Conservation (phyloP, 2,113 vertebrate species). For the Cinclus mexicanus region DNA sequence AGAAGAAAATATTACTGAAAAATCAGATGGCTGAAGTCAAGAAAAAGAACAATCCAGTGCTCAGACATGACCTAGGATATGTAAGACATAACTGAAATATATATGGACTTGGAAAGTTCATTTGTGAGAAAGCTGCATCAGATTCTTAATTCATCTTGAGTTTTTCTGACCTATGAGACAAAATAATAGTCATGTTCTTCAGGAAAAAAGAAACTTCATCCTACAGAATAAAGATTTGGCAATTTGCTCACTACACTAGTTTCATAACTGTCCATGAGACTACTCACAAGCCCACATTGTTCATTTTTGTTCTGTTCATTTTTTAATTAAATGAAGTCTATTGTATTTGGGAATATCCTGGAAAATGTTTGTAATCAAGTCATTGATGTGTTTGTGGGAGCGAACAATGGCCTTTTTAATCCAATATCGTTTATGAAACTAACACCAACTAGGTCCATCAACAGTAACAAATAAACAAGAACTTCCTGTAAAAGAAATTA, state of each 20-base stretch:
- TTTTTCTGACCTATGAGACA: background rate
- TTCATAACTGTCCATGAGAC: background rate
- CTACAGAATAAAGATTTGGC: background rate
- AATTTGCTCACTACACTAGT: background rate
- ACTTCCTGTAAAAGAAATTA: background rate
- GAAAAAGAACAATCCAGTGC: background rate
- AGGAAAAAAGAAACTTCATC: background rate
- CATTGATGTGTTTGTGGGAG: background rate
- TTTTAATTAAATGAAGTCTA: constrained; percentile 23
- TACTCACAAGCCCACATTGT: background rate
- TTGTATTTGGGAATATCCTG: constrained; percentile 7
- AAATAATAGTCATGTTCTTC: background rate
- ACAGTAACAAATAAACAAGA: background rate
- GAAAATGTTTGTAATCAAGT: background rate
- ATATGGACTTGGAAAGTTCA: background rate
- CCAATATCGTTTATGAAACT: background rate
- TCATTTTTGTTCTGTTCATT: background rate
- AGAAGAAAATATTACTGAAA: background rate
- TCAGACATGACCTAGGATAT: background rate
- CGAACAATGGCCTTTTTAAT: constrained; percentile 11
- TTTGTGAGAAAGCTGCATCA: background rate
- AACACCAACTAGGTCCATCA: background rate
- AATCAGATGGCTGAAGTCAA: background rate
- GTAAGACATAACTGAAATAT: background rate
- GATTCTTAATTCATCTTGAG: background rate